Evolutionary conservation across 2,888 invertebrate genomes (phyloP), one percentile per base, ranked within the genome.

Genomic region (Leptinotarsa rubiginosa): DNA sequence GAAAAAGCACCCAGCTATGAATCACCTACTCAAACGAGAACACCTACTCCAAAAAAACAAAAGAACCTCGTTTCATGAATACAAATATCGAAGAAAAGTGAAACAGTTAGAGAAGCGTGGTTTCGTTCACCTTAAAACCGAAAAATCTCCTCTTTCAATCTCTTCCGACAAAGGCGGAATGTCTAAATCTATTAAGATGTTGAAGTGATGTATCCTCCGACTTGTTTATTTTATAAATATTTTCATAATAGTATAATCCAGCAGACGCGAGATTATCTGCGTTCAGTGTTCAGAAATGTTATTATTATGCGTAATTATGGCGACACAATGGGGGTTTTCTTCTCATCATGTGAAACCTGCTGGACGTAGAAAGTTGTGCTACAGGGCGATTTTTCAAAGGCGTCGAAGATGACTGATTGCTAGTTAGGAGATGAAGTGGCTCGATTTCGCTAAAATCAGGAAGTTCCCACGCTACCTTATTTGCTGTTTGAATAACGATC

Each of bases 211-310:
- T 69, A 66, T 68, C 65, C 67, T 49, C 20, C 49, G 59, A 47
- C 50, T 69, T 74, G 76, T 79, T 79, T 76, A 75, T 79, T 77
- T 77, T 72, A 66, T 75, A 68, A 72, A 77, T 77, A 77, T 76
- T 76, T 77, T 79, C 73, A 72, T 74, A 74, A 74, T 73, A 75
- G 70, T 70, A 69, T 79, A 79, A 79, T 77, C 79, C 75, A 69
- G 73, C 69, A 78, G 79, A 77, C 79, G 69, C 62, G 64, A 77
- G 79, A 79, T 79, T 79, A 79, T 52, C 72, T 67, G 62, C 77
- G 71, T 75, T 73, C 72, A 71, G 69, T 75, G 71, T 75, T 75
- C 72, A 71, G 69, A 70, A 41, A 69, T 75, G 68, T 66, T 64
- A 72, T 72, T 75, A 72, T 71, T 69, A 75, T 75, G 68, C 72